Conservation (phyloP, 2,888 invertebrate species). For the Cataglyphis altisquamis region DNA sequence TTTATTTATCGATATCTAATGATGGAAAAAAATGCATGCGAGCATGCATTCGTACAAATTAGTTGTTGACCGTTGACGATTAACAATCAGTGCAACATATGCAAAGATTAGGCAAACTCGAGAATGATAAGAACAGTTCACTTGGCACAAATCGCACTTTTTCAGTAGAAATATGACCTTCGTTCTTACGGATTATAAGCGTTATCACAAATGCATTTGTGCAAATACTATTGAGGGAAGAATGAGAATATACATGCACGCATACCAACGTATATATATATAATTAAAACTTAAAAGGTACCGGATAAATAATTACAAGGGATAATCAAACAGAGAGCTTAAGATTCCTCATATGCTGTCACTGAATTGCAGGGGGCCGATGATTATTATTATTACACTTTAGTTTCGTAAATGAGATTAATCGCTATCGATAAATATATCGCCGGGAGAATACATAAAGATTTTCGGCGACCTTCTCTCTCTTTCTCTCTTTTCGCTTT, state of each 20-base stretch:
- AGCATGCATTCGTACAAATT: background rate
- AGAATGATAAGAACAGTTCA: slow-evolving; percentile 36
- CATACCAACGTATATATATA: background rate
- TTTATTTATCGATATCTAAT: background rate
- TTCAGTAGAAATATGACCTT: slow-evolving; percentile 49
- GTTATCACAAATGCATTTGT: slow-evolving; percentile 34
- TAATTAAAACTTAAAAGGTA: background rate
- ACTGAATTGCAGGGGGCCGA: background rate
- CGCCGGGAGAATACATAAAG: slow-evolving; percentile 1
- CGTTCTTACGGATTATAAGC: slow-evolving; percentile 15
- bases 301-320: background rate
- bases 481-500: slow-evolving; percentile 36
- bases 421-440: slow-evolving; percentile 57
- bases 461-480: slow-evolving; percentile 41
- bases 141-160: slow-evolving; percentile 31
- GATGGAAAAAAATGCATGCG: background rate
- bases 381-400: background rate
- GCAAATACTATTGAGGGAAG: slow-evolving; percentile 28
- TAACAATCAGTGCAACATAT: slow-evolving; percentile 35
- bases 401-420: slow-evolving; percentile 1
- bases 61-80: slow-evolving; percentile 29
- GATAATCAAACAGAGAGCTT: background rate
- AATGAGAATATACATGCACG: background rate
- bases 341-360: background rate
- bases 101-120: slow-evolving; percentile 21